Evolutionary conservation across 1,140 invertebrate species (phyloP).

Genomic region (Lordiphosa mommai): DNA sequence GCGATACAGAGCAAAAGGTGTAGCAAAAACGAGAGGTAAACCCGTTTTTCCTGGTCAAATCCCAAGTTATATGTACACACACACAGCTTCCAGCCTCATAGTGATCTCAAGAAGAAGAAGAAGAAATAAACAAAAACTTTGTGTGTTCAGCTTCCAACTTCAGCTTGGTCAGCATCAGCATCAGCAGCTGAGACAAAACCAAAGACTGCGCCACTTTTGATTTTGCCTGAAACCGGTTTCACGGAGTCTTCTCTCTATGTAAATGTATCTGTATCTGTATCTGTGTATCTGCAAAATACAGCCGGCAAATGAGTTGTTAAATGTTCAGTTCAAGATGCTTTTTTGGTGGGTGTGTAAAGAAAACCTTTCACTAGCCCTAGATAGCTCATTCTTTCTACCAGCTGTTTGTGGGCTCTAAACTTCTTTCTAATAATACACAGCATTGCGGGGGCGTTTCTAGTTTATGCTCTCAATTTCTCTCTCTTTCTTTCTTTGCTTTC

Average conservation of each 20-base stretch:
- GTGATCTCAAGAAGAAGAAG: slow-evolving; percentile 5
- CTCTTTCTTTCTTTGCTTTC: slow-evolving; percentile 39
- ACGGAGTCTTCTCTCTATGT: slow-evolving; percentile 2
- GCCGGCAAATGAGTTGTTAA: slow-evolving; percentile 45
- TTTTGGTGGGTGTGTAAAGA: slow-evolving; percentile 27
- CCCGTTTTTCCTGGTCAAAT: slow-evolving; percentile 14
- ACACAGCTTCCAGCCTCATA: slow-evolving; percentile 24
- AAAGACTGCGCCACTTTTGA: slow-evolving; percentile 72
- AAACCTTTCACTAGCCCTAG: neutral
- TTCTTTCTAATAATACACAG: slow-evolving; percentile 25
- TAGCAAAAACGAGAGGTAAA: slow-evolving; percentile 44
- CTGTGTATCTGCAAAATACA: neutral
- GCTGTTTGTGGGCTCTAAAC: neutral
- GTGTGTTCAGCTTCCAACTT: slow-evolving; percentile 30
- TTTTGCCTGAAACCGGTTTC: slow-evolving; percentile 72
- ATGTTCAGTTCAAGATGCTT: slow-evolving; percentile 44
- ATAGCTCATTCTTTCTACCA: no score
- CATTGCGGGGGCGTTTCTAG: slow-evolving; percentile 6
- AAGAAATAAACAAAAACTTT: neutral
- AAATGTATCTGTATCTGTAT: slow-evolving; percentile 37
- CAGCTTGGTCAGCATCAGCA: slow-evolving; percentile 43
- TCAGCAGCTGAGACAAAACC: slow-evolving; percentile 32
- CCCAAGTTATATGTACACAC: slow-evolving; percentile 15
- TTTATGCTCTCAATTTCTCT: slow-evolving; percentile 15
- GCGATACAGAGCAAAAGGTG: slow-evolving; percentile 32